These are phyloP conservation scores for Scomber scombrus DNA, from an alignment of 2,113 vertebrate species.

Conservation along the genomic window DNA sequence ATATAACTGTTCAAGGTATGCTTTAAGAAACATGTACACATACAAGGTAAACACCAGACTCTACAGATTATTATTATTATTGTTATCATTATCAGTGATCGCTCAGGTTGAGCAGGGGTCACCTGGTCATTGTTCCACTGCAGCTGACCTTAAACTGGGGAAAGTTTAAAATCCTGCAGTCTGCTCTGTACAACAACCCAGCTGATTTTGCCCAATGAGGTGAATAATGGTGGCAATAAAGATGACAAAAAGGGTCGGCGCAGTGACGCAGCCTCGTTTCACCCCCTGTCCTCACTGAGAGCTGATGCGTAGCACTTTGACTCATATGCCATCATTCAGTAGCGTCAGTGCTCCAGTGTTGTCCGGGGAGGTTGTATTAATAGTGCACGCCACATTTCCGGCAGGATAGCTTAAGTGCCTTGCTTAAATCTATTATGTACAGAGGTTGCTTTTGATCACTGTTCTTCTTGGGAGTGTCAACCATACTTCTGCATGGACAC, in stretches of 20 bases:
- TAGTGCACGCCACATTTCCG: neutral
- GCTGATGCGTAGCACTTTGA: neutral
- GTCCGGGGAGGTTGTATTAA: neutral
- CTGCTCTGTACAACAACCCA: neutral
- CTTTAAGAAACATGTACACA: too few species aligned
- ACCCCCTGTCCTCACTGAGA: neutral
- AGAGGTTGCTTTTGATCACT: neutral
- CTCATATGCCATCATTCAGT: constrained; percentile 6
- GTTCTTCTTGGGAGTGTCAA: neutral
- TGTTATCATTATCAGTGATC: too few species aligned
- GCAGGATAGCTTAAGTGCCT: neutral
- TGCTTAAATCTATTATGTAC: neutral
- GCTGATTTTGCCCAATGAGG: constrained; percentile 1
- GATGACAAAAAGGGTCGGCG: constrained; percentile 8
- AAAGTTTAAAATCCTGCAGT: neutral
- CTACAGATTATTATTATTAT: too few species aligned
- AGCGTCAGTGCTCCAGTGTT: neutral
- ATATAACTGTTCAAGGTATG: too few species aligned
- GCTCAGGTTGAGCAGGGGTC: too few species aligned
- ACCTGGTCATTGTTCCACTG: neutral
- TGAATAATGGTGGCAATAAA: constrained; percentile 25
- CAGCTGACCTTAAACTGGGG: neutral
- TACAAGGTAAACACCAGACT: too few species aligned
- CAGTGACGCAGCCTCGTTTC: constrained; percentile 24
- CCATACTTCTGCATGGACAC: neutral